These are phyloP conservation scores for Apamea monoglypha DNA, from an alignment of 2,888 invertebrate species.

Conservation along the genomic window DNA sequence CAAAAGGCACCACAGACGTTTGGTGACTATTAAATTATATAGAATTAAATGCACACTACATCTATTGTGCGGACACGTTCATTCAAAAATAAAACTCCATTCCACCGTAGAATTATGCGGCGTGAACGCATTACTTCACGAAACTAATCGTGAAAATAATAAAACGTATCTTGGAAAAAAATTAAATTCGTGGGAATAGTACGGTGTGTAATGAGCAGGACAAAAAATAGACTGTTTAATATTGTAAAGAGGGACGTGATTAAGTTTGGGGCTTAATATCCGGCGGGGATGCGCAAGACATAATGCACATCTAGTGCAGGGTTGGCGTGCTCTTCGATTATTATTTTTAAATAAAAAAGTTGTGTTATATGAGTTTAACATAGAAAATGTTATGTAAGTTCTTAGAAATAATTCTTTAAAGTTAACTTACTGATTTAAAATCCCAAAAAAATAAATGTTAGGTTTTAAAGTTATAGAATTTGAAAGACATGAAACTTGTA, in stretches of 20 bases:
- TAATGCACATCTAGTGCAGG: constrained; percentile 83
- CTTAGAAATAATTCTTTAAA: not conserved
- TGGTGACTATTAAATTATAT: constrained; percentile 67
- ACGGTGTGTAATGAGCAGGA: constrained; percentile 85
- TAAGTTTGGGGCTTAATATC: constrained; percentile 88
- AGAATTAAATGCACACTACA: constrained; percentile 80
- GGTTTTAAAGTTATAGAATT: not conserved
- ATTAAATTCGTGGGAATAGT: constrained; percentile 86
- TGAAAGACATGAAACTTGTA: not conserved
- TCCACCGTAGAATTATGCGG: constrained; percentile 83
- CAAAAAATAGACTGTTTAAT: constrained; percentile 84
- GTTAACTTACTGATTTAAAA: not conserved
- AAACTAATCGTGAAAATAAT: constrained; percentile 85
- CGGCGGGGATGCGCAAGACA: constrained; percentile 86
- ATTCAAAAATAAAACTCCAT: constrained; percentile 76
- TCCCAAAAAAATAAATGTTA: not conserved
- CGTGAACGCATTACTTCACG: constrained; percentile 88
- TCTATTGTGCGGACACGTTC: constrained; percentile 75
- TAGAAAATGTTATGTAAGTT: not conserved
- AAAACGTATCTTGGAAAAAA: constrained; percentile 74
- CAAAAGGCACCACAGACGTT: constrained; percentile 49
- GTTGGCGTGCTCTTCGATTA: constrained; percentile 62
- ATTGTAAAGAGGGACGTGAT: constrained; percentile 85
- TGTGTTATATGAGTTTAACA: not conserved
- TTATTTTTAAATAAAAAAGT: not conserved